Conservation (phyloP, 2,113 vertebrate species). For the Vanacampus margaritifer region DNA sequence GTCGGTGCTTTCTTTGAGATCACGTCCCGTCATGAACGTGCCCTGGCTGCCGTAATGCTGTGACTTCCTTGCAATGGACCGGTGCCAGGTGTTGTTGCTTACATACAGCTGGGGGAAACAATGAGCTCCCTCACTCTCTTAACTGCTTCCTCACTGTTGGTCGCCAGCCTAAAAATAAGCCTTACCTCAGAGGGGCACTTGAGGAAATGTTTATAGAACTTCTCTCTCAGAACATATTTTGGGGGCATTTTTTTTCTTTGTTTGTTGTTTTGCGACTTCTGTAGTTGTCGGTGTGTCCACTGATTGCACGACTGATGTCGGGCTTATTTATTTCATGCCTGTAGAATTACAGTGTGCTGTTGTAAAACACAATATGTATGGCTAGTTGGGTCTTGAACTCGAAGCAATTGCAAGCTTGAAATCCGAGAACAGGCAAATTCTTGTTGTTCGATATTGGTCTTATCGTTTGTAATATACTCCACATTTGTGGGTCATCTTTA, state of each 20-base stretch:
- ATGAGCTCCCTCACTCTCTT: constrained; percentile 45
- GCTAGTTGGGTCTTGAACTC: no score
- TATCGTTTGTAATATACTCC: no score
- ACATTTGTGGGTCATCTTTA: no score
- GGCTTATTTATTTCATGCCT: no score
- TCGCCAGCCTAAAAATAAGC: constrained; percentile 63
- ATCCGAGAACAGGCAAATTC: no score
- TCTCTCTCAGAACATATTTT: constrained; percentile 26
- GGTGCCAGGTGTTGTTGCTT: constrained; percentile 44
- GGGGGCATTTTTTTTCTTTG: background rate
- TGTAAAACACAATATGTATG: no score
- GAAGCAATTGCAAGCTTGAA: no score
- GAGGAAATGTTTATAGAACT: constrained; percentile 53
- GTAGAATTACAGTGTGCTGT: no score
- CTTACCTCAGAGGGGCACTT: constrained; percentile 46
- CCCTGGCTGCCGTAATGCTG: constrained; percentile 19
- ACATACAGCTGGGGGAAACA: constrained; percentile 52
- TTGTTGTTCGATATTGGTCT: no score
- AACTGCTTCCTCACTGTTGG: constrained; percentile 50
- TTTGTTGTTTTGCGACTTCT: background rate
- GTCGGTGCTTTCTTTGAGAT: constrained; percentile 16
- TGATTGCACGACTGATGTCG: background rate
- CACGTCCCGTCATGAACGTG: constrained; percentile 19
- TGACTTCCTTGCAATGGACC: constrained; percentile 47
- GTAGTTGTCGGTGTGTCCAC: background rate